Conservation (phyloP, 2,113 vertebrate genomes). For the Chamaea fasciata region DNA sequence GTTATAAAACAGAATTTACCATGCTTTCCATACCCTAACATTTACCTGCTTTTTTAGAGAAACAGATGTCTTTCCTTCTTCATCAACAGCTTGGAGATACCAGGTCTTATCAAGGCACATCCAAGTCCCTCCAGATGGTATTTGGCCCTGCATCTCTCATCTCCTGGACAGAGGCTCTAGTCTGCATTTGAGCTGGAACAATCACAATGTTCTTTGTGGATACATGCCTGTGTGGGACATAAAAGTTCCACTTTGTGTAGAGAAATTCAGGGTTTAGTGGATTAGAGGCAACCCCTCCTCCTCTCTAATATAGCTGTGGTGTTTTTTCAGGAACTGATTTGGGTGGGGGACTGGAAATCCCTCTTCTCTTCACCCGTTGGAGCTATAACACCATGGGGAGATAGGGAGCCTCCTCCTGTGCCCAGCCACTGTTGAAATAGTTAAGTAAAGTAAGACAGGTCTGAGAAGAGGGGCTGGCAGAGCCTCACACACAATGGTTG, state of each 20-base stretch:
- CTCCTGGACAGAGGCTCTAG: not conserved
- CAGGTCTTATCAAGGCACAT: not conserved
- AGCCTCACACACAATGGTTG: not conserved
- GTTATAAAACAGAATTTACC: not conserved
- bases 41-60: not conserved
- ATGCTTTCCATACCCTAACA: not conserved
- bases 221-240: not conserved
- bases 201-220: not conserved
- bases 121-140: not conserved
- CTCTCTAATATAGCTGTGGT: not conserved
- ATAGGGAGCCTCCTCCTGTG: not conserved
- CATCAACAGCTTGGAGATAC: not conserved
- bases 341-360: not conserved
- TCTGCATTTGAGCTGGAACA: not conserved
- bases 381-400: not conserved
- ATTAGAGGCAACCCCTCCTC: not conserved
- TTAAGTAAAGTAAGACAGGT: not conserved
- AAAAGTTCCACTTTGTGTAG: not conserved
- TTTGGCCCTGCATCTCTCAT: not conserved
- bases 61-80: not conserved
- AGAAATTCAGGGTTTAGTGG: not conserved
- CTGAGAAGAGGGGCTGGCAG: not conserved
- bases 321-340: not conserved
- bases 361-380: not conserved
- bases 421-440: not conserved